Base-by-base conservation (phyloP, 2,113 vertebrate genomes). In the Grammomys surdaster region DNA sequence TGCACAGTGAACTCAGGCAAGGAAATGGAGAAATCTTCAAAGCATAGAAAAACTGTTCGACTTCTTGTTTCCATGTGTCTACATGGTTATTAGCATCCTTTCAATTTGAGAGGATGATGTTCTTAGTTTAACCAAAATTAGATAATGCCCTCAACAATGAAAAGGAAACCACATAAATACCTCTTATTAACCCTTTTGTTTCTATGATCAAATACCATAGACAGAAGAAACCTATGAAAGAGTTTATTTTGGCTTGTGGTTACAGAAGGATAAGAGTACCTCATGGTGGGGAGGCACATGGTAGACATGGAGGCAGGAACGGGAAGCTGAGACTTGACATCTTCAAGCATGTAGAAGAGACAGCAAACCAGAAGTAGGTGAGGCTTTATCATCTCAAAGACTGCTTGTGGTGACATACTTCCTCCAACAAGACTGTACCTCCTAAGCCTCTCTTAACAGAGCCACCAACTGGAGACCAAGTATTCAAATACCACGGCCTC, bases 11-110 rank as follows among this genome's bases (percentile, higher is more conserved):
- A 90, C 75, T 86, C 60, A 95, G 60, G 28, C 43, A 75, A 67
- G 48, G 69, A 73, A 86, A 48, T 76, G 43, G 4, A 24, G 51
- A 89, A 28, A 65, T 14, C 91, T 87, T 85, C 56, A 76, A 58
- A 88, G 60, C 26, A 1, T 40, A 76, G 51, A 28, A 43, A 91
- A 58, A 33, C 19, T 89, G 26, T 63, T 91, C 60, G 24, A 1
- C 31, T 73, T 63, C 56, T 26, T 86, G n/a, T 65, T 33, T 19
- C 81, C 89, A 78, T 16, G 0, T 40, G 16, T 33, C 7, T 36
- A 75, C 48, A 72, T 70, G 19, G 46, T 92, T 28, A 51, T 51
- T 88, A 75, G 90, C 73, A 88, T 78, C 31, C 13, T 94, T 89
- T 75, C 43, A 54, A 76, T 84, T 36, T 54, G 19, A 88, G 77